A percentile compares a stretch with the other conserved stretches of the same genome.
Evolutionary conservation across 23 tunicate species (phyloP).

Genomic region (Styela plicata): DNA sequence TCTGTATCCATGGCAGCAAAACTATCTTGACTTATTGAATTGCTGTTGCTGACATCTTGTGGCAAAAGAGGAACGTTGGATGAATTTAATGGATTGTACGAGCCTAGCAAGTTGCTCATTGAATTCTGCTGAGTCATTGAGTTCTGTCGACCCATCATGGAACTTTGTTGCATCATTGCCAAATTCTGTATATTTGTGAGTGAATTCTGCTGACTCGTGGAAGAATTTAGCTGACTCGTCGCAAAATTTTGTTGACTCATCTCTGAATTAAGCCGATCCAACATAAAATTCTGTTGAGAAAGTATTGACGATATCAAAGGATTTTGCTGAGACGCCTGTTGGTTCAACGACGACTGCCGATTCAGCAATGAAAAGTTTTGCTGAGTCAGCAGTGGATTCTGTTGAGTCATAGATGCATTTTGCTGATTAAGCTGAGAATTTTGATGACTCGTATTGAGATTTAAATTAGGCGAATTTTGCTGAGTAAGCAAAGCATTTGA

Average conservation of each 20-base stretch:
- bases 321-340: no score
- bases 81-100: background rate
- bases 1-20: background rate
- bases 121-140: background rate
- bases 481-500: background rate
- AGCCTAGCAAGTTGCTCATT: background rate
- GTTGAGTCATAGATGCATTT: no score
- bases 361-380: no score
- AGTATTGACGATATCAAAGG: no score
- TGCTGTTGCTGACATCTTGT: background rate
- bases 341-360: no score
- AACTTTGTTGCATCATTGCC: background rate
- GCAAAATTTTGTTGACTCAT: no score
- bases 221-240: background rate
- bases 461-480: background rate
- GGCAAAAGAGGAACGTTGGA: background rate
- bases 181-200: background rate
- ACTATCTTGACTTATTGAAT: background rate
- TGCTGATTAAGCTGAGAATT: background rate
- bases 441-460: no score
- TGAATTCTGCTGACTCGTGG: background rate
- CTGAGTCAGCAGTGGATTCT: no score
- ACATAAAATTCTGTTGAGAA: no score
- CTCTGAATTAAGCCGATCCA: no score
- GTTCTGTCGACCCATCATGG: background rate